Evolutionary conservation across 2,113 vertebrate genomes (phyloP).

Genomic region (Phaethon lepturus): DNA sequence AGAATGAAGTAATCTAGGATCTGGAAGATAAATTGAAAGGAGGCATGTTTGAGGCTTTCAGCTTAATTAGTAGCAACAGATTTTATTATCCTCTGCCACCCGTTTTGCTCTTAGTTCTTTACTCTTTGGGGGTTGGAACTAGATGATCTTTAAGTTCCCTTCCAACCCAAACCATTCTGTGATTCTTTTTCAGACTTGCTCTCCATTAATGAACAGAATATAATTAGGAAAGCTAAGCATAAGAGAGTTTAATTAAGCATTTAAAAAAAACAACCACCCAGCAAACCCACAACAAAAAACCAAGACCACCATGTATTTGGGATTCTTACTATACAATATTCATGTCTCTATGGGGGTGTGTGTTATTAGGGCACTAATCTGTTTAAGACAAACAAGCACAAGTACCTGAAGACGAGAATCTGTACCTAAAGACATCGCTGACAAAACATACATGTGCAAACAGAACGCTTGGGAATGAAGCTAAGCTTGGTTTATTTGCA

Average conservation of each 20-base stretch:
- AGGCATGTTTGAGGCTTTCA: slow-evolving; percentile 10
- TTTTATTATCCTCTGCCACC: slow-evolving; percentile 6
- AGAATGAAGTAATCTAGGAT: not conserved
- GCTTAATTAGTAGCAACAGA: slow-evolving; percentile 34
- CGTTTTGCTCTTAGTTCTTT: not conserved
- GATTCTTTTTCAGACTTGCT: slow-evolving; percentile 5
- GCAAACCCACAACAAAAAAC: not conserved
- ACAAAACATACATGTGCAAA: slow-evolving; percentile 66
- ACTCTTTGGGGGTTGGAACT: too few relatives aligned
- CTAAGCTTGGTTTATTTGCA: not conserved
- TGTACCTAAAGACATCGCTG: slow-evolving; percentile 50
- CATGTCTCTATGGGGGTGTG: not conserved
- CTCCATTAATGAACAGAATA: not conserved
- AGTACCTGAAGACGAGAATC: slow-evolving; percentile 42
- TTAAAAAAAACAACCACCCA: not conserved
- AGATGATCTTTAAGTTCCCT: too few relatives aligned
- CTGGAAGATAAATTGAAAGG: not conserved
- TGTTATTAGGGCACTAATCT: slow-evolving; percentile 28
- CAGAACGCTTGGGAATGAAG: not conserved
- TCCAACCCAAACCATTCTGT: too few relatives aligned
- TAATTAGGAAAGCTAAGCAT: not conserved
- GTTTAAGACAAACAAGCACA: slow-evolving; percentile 44
- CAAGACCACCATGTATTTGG: rapidly evolving
- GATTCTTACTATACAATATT: not conserved
- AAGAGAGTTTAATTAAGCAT: not conserved